A percentile compares a stretch with the other conserved stretches of the same genome.
Conservation (phyloP, 2,113 vertebrate species). For the Cervus canadensis region DNA sequence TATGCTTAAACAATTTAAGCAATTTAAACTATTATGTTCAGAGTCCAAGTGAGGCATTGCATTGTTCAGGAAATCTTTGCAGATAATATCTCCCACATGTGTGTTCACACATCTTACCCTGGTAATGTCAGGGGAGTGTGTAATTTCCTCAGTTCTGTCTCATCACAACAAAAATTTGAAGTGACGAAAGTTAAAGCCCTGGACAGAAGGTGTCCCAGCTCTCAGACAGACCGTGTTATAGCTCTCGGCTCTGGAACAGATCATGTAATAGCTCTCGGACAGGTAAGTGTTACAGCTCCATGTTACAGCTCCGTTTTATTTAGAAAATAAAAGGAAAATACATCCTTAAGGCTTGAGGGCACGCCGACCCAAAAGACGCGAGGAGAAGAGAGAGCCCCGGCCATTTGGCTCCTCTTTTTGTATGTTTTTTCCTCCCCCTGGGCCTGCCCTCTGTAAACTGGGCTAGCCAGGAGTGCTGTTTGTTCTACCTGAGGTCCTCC, state of each 20-base stretch:
- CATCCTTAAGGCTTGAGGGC: fast-evolving
- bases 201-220: neutral
- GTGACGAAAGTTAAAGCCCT: fast-evolving
- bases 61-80: neutral
- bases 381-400: neutral
- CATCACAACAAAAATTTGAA: neutral
- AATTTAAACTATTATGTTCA: neutral
- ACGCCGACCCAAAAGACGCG: neutral
- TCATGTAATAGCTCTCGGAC: neutral
- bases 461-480: neutral
- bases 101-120: neutral
- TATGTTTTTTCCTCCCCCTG: neutral
- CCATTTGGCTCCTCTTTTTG: neutral
- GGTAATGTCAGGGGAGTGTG: neutral
- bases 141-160: neutral
- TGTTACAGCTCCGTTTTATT: neutral
- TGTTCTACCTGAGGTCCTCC: neutral
- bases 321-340: neutral
- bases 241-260: neutral
- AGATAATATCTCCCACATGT: neutral
- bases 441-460: fast-evolving
- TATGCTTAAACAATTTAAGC: neutral
- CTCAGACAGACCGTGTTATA: neutral
- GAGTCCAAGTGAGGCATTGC: neutral
- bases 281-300: neutral